Evolutionary conservation across 2,888 invertebrate genomes (phyloP), one percentile per base, ranked within the genome.

Genomic region (Anagyrus pseudococci): DNA sequence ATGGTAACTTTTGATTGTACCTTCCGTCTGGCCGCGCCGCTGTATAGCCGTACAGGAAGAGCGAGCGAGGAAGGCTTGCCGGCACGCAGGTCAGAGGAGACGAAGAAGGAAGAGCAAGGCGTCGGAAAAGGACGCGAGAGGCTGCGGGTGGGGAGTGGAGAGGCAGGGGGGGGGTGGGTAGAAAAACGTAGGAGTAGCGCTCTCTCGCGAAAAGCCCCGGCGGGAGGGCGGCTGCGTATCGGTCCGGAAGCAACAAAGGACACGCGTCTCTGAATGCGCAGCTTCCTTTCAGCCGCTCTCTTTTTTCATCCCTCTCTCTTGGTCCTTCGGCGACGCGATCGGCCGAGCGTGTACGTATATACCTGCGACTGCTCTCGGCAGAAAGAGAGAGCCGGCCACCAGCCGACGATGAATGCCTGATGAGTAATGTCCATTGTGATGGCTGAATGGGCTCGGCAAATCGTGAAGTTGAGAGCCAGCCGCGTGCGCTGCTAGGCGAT

Each of bases 1-100:
- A 75, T 77, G 76, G 75, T 70, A 76, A 78, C 77, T 75, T 77
- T 74, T 76, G 75, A 75, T 75, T 76, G 74, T 74, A 70, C 72
- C 69, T 71, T 72, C 68, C 47, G 50, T 37, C 55, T 59, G 44
- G 44, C 43, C 44, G 50, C 50, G 53, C 26, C 47, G 40, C 47
- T 15, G 26, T 20, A 41, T n/a, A 43, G n/a, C 33, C 33, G 6
- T 29, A 10, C 29, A n/a, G 29, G 29, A 29, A 29, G 29, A 10
- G 29, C 10, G 10, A 22, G 37, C 15, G 58, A 46, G 43, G 50
- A 47, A 54, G 41, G 23, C 43, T 13, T 19, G 26, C 17, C 54
- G 15, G 46, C 8, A 29, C 23, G 26, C 17, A 46, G n/a, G n/a
- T n/a, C n/a, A 58, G 52, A n/a, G 19, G 2, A 43, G 7, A 19